Evolutionary conservation across 2,797 vertebrate genomes (phyloP).

Genomic region (Sorex maritimensis): DNA sequence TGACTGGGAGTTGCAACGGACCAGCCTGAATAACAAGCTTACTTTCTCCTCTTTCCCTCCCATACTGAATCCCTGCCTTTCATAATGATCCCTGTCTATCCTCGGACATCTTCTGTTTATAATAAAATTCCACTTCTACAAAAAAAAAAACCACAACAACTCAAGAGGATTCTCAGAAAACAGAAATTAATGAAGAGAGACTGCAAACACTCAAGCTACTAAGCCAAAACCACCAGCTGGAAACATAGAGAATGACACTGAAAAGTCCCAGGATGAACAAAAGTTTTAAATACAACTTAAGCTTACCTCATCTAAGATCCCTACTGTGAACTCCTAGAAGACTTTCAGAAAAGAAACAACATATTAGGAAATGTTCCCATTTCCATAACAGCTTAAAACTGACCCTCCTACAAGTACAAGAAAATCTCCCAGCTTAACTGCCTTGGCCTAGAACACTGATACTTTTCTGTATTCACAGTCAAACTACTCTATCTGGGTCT

Average conservation of each 20-base stretch:
- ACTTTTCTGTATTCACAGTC: neutral
- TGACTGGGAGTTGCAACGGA: neutral
- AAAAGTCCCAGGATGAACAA: constrained; percentile 50
- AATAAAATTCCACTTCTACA: constrained; percentile 62
- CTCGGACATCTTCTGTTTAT: constrained; percentile 66
- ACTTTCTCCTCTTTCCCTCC: neutral
- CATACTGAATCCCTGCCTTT: constrained; percentile 6
- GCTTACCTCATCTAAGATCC: neutral
- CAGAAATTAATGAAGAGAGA: constrained; percentile 59
- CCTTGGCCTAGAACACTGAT: neutral
- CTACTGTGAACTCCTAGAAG: neutral
- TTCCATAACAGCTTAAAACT: constrained; percentile 45
- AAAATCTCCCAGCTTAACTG: neutral
- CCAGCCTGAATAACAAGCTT: constrained; percentile 16
- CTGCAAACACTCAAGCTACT: constrained; percentile 68
- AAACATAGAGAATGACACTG: constrained; percentile 51
- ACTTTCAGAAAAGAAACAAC: constrained; percentile 50
- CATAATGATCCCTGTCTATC: constrained; percentile 20
- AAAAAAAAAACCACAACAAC: neutral
- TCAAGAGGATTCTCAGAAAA: constrained; percentile 65
- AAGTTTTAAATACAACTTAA: constrained; percentile 16
- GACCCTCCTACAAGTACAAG: neutral
- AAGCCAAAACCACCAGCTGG: constrained; percentile 72
- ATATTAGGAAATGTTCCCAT: constrained; percentile 36
- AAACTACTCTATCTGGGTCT: neutral